Evolutionary conservation across 2,888 invertebrate genomes (phyloP).

Genomic region (Fragum sueziense): DNA sequence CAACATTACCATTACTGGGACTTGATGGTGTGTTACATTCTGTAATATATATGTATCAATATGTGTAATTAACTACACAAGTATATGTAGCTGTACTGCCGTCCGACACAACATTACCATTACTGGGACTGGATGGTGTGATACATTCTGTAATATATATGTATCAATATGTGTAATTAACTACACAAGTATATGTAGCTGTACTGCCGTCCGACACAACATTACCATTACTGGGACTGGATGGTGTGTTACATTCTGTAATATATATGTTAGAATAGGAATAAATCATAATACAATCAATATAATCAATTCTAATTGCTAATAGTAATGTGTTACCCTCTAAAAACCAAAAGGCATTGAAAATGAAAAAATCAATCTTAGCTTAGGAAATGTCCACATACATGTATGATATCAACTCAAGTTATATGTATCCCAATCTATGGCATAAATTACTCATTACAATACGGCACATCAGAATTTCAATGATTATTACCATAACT

Average conservation of each 20-base stretch:
- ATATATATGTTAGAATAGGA: no score
- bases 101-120: slow-evolving; percentile 39
- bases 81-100: slow-evolving; percentile 44
- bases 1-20: slow-evolving; percentile 39
- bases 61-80: slow-evolving; percentile 42
- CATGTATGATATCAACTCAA: no score
- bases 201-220: slow-evolving; percentile 27
- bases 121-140: slow-evolving; percentile 21
- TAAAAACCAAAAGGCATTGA: no score
- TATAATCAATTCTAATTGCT: slow-evolving; percentile 33
- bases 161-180: slow-evolving; percentile 38
- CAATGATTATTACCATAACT: no score
- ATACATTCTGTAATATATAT: slow-evolving; percentile 10
- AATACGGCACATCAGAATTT: no score
- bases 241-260: background rate
- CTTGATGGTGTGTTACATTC: background rate
- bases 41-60: no score
- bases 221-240: slow-evolving; percentile 36
- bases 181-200: slow-evolving; percentile 44
- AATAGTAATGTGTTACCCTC: slow-evolving; percentile 35
- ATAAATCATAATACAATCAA: no score
- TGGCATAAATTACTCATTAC: no score
- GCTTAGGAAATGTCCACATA: no score
- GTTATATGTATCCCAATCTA: no score
- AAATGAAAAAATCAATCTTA: no score